A percentile compares a stretch with the other conserved stretches of the same genome.
Evolutionary conservation across 2,113 vertebrate genomes (phyloP).

Genomic region (Ochotona curzoniae): DNA sequence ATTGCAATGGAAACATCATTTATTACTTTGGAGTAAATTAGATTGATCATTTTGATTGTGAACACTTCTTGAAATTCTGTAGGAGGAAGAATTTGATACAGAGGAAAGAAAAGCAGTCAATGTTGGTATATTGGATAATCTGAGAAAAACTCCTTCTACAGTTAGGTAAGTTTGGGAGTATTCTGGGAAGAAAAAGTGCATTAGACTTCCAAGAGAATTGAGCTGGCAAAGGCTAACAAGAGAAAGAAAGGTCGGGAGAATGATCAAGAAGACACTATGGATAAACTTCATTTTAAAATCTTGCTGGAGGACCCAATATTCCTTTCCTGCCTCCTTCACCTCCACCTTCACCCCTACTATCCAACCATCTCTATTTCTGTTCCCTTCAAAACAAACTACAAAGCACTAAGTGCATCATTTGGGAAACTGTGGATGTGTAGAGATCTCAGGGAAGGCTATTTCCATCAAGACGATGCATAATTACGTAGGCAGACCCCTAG

Average conservation of each 20-base stretch:
- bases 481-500: not conserved
- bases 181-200: too few relatives aligned
- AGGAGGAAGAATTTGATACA: not conserved
- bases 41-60: not conserved
- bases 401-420: not conserved
- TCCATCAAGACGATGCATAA: not conserved
- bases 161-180: not conserved
- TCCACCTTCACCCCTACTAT: not conserved
- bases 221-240: not conserved
- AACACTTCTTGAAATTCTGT: not conserved
- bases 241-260: not conserved
- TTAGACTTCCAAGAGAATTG: not conserved
- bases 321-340: not conserved
- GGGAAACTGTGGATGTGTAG: fast-evolving
- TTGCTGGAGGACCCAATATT: not conserved
- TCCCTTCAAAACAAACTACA: not conserved
- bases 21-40: not conserved
- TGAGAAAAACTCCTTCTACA: not conserved
- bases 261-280: too few relatives aligned
- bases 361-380: not conserved
- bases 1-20: not conserved
- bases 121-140: not conserved
- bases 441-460: not conserved
- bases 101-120: not conserved
- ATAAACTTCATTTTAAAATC: not conserved